Base-by-base conservation (phyloP, 2,888 invertebrate species). In the Cactoblastis cactorum region DNA sequence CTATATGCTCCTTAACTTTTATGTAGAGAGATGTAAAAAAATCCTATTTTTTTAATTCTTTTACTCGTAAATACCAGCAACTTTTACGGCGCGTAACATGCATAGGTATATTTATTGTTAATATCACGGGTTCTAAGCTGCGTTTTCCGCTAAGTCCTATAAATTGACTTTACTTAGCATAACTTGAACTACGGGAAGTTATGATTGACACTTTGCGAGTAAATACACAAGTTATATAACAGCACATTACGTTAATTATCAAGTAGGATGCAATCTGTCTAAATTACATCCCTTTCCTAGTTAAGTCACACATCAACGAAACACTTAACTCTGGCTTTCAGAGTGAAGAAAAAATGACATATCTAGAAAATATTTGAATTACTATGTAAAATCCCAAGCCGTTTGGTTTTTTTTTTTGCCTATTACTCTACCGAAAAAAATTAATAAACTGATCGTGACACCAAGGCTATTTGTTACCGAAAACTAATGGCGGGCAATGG, bases 221-320 rank as follows among this genome's bases (percentile, higher is more conserved):
- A 19, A 9, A 2, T 15, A 24, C 11, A 8, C 17, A 32, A 28
- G 43, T 74, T 74, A 70, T 63, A 60, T 70, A 74, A 77, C 17
- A 55, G 24, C 59, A 57, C 64, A 73, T 71, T 66, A 61, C 55
- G 63, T 62, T 69, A 67, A 73, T 74, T 67, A 62, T 57, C 45
- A 11, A 28, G 35, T 55, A 58, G 59, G 62, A 55, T 61, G 58
- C 52, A 56, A 55, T 58, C 51, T 49, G 52, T 55, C 34, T 60
- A 62, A 63, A 68, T 65, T 67, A 61, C 63, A 63, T 65, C 61
- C 62, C 52, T 53, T 49, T 50, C 46, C 47, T 53, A 43, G 55
- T 54, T 50, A 51, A 56, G 24, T 52, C 45, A 46, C 34, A 35
- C 35, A 49, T 51, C 32, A 52, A 3, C 3, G 19, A 50, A 24